These are phyloP conservation scores for Pocillopora meandrina DNA, from an alignment of 92 coral and sea anemone species.

Conservation along the genomic window DNA sequence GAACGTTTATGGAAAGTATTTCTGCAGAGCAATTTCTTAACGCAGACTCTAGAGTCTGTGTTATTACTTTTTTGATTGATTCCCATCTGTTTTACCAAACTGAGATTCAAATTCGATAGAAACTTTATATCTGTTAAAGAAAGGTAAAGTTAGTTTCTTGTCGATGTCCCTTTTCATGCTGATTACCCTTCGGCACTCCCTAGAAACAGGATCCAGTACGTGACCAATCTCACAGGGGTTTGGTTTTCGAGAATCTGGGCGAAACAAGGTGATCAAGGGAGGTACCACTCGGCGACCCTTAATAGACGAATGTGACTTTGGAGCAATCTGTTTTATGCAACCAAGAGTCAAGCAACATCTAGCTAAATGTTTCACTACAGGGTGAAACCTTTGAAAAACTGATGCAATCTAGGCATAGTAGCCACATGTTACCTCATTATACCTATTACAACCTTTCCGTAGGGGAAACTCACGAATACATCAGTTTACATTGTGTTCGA, in stretches of 20 bases:
- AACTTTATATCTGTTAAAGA: neutral
- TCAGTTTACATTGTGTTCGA: no score
- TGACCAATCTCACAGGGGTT: neutral
- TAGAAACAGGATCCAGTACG: neutral
- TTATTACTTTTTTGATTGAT: neutral
- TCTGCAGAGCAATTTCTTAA: neutral
- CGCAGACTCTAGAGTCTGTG: neutral
- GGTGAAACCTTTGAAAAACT: no score
- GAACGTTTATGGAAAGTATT: neutral
- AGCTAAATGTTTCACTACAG: no score
- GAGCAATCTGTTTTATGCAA: neutral
- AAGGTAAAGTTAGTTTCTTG: neutral
- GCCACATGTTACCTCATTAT: no score
- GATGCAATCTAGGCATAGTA: no score
- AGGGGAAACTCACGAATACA: no score
- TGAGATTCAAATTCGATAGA: neutral
- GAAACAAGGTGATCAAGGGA: neutral
- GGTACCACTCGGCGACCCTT: neutral
- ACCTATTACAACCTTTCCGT: no score
- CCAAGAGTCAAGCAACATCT: no score
- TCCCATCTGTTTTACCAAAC: neutral
- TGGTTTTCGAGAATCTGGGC: neutral
- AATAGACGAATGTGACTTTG: neutral
- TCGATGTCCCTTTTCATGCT: neutral
- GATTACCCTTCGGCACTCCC: neutral